Evolutionary conservation across 2,797 vertebrate species (phyloP).

Genomic region (Pseudopleuronectes americanus): DNA sequence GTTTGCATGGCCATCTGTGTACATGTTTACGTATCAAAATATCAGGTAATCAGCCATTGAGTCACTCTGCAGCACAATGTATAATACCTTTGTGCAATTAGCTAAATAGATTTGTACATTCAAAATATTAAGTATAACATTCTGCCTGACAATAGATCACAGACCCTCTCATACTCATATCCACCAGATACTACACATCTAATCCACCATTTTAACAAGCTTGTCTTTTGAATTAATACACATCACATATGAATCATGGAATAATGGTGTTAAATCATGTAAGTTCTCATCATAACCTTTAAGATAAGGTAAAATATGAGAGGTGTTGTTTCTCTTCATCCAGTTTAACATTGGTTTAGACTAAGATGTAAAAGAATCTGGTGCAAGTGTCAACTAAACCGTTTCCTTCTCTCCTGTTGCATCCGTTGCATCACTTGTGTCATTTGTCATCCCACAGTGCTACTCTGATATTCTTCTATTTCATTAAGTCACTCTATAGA

Average conservation of each 20-base stretch:
- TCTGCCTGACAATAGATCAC: background rate
- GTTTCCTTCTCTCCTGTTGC: conserved; percentile 48
- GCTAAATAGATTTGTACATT: background rate
- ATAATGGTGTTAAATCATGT: conserved; percentile 12
- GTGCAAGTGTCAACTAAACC: conserved; percentile 71
- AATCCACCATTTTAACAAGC: conserved; percentile 33
- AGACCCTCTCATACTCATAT: conserved; percentile 32
- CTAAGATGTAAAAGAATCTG: conserved; percentile 75
- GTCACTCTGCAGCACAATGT: conserved; percentile 10
- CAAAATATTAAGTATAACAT: background rate
- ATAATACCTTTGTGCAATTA: background rate
- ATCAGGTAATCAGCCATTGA: conserved; percentile 15
- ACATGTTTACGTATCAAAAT: conserved; percentile 47
- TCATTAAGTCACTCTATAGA: conserved; percentile 46
- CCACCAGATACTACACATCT: conserved; percentile 22
- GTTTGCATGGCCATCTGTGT: conserved; percentile 61
- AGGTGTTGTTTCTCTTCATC: conserved; percentile 23
- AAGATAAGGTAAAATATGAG: conserved; percentile 44
- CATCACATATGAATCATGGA: conserved; percentile 15
- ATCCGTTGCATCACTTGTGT: conserved; percentile 65
- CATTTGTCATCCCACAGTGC: conserved; percentile 66
- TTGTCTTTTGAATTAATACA: conserved; percentile 13
- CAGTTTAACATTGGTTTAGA: conserved; percentile 56
- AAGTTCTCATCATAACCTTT: conserved; percentile 33
- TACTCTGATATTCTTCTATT: conserved; percentile 46